Percentiles rank a stretch among this genome's conserved stretches.
Conservation (phyloP, 2,113 vertebrate genomes). For the Periophthalmus modestus region DNA sequence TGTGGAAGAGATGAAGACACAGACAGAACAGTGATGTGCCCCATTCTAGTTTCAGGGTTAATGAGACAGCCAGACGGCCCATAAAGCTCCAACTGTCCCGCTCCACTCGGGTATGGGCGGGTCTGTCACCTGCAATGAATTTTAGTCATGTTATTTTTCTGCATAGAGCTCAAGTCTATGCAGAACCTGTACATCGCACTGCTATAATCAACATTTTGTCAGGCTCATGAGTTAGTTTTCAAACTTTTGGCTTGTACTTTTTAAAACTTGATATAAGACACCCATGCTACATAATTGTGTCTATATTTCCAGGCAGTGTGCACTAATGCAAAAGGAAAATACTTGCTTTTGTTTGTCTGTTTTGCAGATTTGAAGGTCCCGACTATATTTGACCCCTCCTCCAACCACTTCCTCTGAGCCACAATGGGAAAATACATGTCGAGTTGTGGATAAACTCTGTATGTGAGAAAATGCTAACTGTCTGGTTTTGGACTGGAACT, state of each 20-base stretch:
- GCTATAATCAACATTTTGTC: neutral
- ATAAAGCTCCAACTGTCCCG: constrained; percentile 46
- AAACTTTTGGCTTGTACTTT: neutral
- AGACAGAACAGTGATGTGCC: constrained; percentile 41
- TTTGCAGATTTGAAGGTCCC: neutral
- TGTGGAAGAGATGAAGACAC: constrained; percentile 37
- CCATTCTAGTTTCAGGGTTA: constrained; percentile 45
- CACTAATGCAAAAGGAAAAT: neutral
- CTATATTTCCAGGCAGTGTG: neutral
- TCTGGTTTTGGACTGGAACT: too few species aligned
- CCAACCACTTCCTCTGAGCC: too few species aligned
- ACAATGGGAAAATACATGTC: too few species aligned
- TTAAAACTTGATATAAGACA: neutral
- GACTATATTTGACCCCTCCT: too few species aligned
- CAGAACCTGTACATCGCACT: neutral
- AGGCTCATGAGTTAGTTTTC: neutral
- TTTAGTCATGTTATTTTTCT: constrained; percentile 6
- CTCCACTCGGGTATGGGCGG: constrained; percentile 32
- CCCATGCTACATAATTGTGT: neutral
- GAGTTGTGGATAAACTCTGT: too few species aligned
- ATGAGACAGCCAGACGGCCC: constrained; percentile 55
- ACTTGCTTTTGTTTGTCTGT: neutral
- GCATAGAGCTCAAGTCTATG: neutral
- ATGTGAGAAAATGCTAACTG: too few species aligned
- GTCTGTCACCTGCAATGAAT: neutral